Conservation (phyloP, 2,797 vertebrate genomes). For the Scleropages formosus region DNA sequence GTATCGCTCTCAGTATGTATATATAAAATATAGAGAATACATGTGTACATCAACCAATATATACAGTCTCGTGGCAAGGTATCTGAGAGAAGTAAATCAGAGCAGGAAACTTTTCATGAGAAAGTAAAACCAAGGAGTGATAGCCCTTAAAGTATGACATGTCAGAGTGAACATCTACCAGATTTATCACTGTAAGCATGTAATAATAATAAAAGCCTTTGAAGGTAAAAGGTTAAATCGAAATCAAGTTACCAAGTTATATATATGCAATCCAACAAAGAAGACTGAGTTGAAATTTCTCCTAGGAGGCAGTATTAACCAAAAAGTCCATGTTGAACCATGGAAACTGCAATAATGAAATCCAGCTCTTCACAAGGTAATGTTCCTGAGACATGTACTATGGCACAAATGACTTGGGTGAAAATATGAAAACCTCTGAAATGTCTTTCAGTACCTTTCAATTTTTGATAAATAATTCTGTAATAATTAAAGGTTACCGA, state of each 20-base stretch:
- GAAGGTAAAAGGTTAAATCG: no score
- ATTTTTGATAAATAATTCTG: not conserved
- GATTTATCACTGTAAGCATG: no score
- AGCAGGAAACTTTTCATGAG: slow-evolving; percentile 70
- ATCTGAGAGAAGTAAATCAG: no score
- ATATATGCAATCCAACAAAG: no score
- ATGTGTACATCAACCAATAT: no score
- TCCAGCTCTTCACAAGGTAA: not conserved
- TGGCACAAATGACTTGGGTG: slow-evolving; percentile 2
- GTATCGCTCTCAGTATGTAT: no score
- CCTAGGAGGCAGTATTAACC: slow-evolving; percentile 1
- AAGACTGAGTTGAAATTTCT: not conserved
- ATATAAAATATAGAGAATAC: no score
- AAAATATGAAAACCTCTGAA: not conserved
- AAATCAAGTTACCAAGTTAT: no score
- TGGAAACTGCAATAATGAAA: slow-evolving; percentile 3
- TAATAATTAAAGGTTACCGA: no score
- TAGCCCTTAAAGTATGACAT: slow-evolving; percentile 66
- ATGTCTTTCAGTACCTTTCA: not conserved
- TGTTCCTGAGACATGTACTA: not conserved
- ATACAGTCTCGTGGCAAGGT: no score
- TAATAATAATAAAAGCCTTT: no score
- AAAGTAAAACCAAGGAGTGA: slow-evolving; percentile 66
- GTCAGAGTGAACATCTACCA: slow-evolving; percentile 66
- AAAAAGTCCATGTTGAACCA: slow-evolving; percentile 7